Conservation (phyloP, 2,888 invertebrate species). For the Drosophila rellima region DNA sequence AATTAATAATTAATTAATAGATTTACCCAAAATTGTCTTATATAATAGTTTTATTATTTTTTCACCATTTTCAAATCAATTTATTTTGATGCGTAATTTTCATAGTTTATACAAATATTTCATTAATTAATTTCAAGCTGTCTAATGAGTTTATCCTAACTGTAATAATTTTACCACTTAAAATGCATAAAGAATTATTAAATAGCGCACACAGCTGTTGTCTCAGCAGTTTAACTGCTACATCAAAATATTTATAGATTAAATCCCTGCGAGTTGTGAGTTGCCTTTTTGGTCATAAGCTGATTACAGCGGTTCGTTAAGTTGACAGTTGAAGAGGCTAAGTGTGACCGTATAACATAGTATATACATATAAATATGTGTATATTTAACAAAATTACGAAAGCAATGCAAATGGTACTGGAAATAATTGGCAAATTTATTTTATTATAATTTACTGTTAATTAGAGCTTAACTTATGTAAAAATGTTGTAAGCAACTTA, state of each 20-base stretch:
- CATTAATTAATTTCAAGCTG: too few relatives aligned
- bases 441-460: not conserved
- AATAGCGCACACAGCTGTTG: not conserved
- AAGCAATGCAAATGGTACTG: not conserved
- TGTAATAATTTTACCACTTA: too few relatives aligned
- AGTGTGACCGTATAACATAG: not conserved
- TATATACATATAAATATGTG: not conserved
- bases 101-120: too few relatives aligned
- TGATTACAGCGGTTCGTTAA: constrained; percentile 11
- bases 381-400: not conserved
- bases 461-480: not conserved
- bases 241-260: not conserved
- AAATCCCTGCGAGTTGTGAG: constrained; percentile 2
- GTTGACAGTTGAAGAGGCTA: constrained; percentile 6
- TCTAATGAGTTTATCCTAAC: too few relatives aligned
- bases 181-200: not conserved
- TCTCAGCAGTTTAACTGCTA: constrained; percentile 5
- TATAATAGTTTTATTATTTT: too few relatives aligned
- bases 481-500: not conserved
- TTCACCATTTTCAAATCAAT: too few relatives aligned
- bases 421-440: not conserved
- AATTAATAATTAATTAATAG: too few relatives aligned
- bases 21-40: too few relatives aligned
- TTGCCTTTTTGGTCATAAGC: constrained; percentile 7
- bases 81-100: too few relatives aligned